These are phyloP conservation scores for Astatotilapia flaviijosephi DNA, from an alignment of 2,113 vertebrate species.

Conservation along the genomic window DNA sequence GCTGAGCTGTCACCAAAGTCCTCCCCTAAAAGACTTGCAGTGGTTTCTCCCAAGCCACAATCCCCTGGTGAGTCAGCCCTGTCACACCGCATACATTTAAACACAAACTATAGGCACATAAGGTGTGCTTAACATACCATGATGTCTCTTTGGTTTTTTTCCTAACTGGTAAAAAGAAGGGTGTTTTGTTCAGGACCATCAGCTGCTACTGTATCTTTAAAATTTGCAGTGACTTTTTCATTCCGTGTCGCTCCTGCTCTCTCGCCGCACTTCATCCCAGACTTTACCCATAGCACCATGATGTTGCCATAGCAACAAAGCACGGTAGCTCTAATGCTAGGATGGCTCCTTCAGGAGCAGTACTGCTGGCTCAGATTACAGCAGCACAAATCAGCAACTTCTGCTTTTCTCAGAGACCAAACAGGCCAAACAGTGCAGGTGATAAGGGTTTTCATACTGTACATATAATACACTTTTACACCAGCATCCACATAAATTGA, in stretches of 20 bases:
- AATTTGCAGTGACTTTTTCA: background rate
- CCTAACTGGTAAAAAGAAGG: background rate
- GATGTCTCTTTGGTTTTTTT: background rate
- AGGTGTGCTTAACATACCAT: background rate
- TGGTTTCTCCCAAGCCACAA: constrained; percentile 79
- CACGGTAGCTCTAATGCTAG: background rate
- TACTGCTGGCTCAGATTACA: constrained; percentile 23
- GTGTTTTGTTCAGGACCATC: background rate
- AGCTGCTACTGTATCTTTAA: constrained; percentile 9
- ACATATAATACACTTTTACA: background rate
- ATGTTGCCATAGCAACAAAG: constrained; percentile 65
- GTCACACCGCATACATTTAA: background rate
- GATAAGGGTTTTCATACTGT: background rate
- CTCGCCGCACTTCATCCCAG: constrained; percentile 4
- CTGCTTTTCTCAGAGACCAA: background rate
- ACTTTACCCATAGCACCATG: background rate
- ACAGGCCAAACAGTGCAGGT: background rate
- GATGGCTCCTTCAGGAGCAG: background rate
- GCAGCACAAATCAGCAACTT: constrained; percentile 6
- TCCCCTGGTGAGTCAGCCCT: constrained; percentile 79
- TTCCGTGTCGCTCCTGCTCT: background rate
- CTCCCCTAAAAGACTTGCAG: constrained; percentile 80
- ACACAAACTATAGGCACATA: background rate
- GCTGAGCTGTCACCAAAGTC: constrained; percentile 60
- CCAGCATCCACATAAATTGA: background rate